A percentile compares a stretch with the other conserved stretches of the same genome.
Conservation (phyloP, 2,797 vertebrate species). For the Clamator glandarius region DNA sequence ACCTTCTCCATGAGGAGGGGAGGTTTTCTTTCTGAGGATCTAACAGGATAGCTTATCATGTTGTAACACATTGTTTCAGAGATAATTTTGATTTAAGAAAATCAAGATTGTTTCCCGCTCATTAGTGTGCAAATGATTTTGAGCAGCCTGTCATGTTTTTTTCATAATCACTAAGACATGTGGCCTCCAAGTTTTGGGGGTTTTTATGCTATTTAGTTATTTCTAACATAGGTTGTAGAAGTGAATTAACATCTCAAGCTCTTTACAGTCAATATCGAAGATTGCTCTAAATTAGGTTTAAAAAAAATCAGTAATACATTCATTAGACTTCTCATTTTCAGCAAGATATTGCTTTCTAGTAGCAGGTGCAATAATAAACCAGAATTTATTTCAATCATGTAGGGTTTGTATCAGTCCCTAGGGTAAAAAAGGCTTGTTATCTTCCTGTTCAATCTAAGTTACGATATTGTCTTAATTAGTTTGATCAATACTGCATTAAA, state of each 20-base stretch:
- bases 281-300: background rate
- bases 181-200: background rate
- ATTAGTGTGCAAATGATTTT: background rate
- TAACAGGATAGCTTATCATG: background rate
- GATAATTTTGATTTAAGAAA: background rate
- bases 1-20: background rate
- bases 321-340: conserved; percentile 7
- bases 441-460: background rate
- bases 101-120: background rate
- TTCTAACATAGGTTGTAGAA: background rate
- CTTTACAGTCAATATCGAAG: background rate
- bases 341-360: background rate
- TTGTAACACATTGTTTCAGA: background rate
- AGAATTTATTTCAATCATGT: conserved; percentile 15
- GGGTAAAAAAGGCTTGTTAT: background rate
- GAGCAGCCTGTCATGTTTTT: background rate
- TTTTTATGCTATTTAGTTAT: background rate
- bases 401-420: background rate
- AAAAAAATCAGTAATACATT: background rate
- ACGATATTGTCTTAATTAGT: background rate
- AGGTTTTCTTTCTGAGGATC: background rate
- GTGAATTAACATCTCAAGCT: background rate
- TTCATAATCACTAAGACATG: background rate
- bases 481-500: conserved; percentile 3
- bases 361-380: background rate